Evolutionary conservation across 1,140 invertebrate species (phyloP).

Genomic region (Homarus americanus): DNA sequence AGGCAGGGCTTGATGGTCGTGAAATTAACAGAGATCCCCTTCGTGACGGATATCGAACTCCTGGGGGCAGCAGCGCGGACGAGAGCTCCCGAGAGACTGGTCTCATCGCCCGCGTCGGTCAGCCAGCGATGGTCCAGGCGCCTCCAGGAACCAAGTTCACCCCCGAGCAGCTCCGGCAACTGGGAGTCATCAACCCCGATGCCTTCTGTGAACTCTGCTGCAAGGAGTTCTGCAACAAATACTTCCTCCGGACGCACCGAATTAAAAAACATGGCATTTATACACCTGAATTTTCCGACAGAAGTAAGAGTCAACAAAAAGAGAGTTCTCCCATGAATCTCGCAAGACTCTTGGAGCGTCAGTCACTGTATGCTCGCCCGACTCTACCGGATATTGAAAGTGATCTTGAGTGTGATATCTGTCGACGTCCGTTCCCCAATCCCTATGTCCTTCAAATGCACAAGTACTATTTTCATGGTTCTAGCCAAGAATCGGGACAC

Average conservation of each 20-base stretch:
- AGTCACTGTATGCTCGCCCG: slow-evolving; percentile 54
- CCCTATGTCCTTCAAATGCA: slow-evolving; percentile 81
- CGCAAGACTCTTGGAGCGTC: slow-evolving; percentile 69
- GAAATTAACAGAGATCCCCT: slow-evolving; percentile 19
- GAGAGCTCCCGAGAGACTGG: slow-evolving; percentile 73
- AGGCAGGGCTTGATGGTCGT: slow-evolving; percentile 18
- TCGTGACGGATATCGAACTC: slow-evolving; percentile 61
- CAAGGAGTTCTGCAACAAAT: slow-evolving; percentile 97
- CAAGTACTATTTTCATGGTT: slow-evolving; percentile 79
- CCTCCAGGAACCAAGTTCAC: slow-evolving; percentile 78
- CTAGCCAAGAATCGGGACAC: slow-evolving; percentile 75
- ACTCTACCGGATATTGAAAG: slow-evolving; percentile 59
- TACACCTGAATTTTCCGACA: slow-evolving; percentile 75
- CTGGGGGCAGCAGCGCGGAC: slow-evolving; percentile 72
- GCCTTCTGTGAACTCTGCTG: slow-evolving; percentile 96
- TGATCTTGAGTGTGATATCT: slow-evolving; percentile 80
- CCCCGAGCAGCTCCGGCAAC: slow-evolving; percentile 85
- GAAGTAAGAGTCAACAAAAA: slow-evolving; percentile 65
- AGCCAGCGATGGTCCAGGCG: slow-evolving; percentile 73
- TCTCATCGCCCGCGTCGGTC: slow-evolving; percentile 73
- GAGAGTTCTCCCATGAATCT: slow-evolving; percentile 63
- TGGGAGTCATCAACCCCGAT: slow-evolving; percentile 91
- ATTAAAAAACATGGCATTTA: slow-evolving; percentile 83
- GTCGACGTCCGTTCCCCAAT: slow-evolving; percentile 81
- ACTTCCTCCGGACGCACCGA: slow-evolving; percentile 94